Conservation (phyloP, 2,888 invertebrate species). For the Drosophila lacicola region DNA sequence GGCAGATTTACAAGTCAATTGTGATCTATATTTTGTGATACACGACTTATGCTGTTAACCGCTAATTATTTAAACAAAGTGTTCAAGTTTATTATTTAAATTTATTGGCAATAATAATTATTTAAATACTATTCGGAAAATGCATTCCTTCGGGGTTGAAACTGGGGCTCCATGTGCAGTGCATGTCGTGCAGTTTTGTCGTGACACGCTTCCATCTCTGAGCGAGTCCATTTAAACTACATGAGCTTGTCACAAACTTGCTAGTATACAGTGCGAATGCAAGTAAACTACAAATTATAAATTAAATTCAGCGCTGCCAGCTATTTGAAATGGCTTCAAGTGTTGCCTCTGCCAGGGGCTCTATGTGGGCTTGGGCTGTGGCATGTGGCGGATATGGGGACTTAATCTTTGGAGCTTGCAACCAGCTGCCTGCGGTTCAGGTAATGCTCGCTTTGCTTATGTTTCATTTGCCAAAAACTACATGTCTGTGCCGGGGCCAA, state of each 20-base stretch:
- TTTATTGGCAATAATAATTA: too few relatives aligned
- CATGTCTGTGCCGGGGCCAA: constrained; percentile 35
- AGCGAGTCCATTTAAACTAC: not conserved
- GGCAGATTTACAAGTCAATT: too few relatives aligned
- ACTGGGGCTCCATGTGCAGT: too few relatives aligned
- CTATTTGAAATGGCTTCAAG: constrained; percentile 3
- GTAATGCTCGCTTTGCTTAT: constrained; percentile 62
- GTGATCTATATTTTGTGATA: too few relatives aligned
- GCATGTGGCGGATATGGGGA: constrained; percentile 9
- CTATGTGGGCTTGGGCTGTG: not conserved
- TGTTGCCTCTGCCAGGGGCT: not conserved
- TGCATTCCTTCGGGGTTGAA: too few relatives aligned
- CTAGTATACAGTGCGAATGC: not conserved
- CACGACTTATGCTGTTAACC: too few relatives aligned
- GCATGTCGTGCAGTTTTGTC: not conserved
- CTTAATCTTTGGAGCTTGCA: constrained; percentile 40
- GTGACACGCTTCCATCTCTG: not conserved
- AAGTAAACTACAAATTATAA: constrained; percentile 25
- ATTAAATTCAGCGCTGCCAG: constrained; percentile 14
- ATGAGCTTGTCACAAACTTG: not conserved
- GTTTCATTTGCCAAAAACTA: constrained; percentile 78
- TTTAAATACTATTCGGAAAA: too few relatives aligned
- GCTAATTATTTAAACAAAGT: too few relatives aligned
- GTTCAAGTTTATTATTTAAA: too few relatives aligned
- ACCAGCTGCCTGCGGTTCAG: constrained; percentile 48